Evolutionary conservation across 2,888 invertebrate species (phyloP).

Genomic region (Drosophila sordidula): DNA sequence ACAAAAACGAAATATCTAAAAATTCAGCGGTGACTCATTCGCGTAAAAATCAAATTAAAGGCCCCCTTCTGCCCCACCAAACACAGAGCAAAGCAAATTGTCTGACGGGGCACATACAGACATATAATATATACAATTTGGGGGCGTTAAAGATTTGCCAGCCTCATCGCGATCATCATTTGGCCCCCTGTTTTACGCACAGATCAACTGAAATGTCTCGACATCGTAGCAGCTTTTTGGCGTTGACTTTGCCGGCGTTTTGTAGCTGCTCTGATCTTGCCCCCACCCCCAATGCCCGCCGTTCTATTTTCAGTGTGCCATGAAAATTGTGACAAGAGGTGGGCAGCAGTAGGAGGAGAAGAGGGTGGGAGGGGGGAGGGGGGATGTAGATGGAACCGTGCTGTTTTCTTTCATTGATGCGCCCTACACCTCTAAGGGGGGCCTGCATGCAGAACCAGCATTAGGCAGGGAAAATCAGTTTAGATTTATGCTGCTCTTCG

Average conservation of each 20-base stretch:
- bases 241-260: constrained; percentile 55
- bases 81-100: constrained; percentile 5
- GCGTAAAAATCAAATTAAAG: constrained; percentile 63
- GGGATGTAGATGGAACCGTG: not conserved
- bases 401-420: constrained; percentile 47
- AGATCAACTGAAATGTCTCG: constrained; percentile 24
- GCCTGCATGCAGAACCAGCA: constrained; percentile 13
- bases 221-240: constrained; percentile 43
- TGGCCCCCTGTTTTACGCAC: constrained; percentile 37
- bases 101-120: constrained; percentile 19
- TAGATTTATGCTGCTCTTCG: constrained; percentile 56
- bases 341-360: not conserved
- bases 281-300: not conserved
- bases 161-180: constrained; percentile 5
- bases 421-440: constrained; percentile 19
- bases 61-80: constrained; percentile 7
- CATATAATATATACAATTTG: constrained; percentile 22
- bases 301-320: constrained; percentile 69
- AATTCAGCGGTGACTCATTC: constrained; percentile 71
- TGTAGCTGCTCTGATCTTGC: constrained; percentile 38
- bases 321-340: constrained; percentile 56
- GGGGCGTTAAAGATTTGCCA: constrained; percentile 51
- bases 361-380: not conserved
- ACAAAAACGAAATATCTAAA: constrained; percentile 63
- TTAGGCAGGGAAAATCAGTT: constrained; percentile 12